These are phyloP conservation scores for Cynopterus sphinx DNA, from an alignment of 2,797 vertebrate species.

Conservation along the genomic window DNA sequence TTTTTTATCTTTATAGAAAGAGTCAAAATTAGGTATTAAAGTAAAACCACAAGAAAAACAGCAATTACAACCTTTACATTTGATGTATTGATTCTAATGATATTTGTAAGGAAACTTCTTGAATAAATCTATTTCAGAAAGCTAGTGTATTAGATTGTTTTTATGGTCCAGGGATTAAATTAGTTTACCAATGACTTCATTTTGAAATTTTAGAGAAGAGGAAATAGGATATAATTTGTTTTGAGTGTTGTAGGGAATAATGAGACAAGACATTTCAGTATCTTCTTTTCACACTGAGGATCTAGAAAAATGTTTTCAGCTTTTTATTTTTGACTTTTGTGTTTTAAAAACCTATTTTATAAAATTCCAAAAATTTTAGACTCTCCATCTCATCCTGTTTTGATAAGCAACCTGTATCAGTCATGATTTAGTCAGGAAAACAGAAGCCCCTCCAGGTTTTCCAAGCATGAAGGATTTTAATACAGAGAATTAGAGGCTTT, in stretches of 20 bases:
- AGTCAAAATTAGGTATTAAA: not conserved
- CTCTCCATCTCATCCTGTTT: not conserved
- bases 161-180: not conserved
- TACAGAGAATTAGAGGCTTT: not conserved
- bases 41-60: not conserved
- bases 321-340: not conserved
- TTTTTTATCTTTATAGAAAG: not conserved
- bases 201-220: slow-evolving; percentile 32
- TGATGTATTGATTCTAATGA: not conserved
- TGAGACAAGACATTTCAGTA: not conserved
- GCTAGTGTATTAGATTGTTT: not conserved
- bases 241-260: not conserved
- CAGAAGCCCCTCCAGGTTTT: not conserved
- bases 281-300: not conserved
- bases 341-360: not conserved
- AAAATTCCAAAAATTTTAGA: not conserved
- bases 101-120: not conserved
- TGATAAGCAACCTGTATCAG: not conserved
- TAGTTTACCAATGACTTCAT: slow-evolving; percentile 4
- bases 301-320: not conserved
- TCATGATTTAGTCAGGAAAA: not conserved
- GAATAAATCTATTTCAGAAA: not conserved
- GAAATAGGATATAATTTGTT: not conserved
- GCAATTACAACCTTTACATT: not conserved
- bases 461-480: not conserved